A percentile compares a stretch with the other conserved stretches of the same genome.
Evolutionary conservation across 2,888 invertebrate genomes (phyloP).

Genomic region (Tipula vernalis): DNA sequence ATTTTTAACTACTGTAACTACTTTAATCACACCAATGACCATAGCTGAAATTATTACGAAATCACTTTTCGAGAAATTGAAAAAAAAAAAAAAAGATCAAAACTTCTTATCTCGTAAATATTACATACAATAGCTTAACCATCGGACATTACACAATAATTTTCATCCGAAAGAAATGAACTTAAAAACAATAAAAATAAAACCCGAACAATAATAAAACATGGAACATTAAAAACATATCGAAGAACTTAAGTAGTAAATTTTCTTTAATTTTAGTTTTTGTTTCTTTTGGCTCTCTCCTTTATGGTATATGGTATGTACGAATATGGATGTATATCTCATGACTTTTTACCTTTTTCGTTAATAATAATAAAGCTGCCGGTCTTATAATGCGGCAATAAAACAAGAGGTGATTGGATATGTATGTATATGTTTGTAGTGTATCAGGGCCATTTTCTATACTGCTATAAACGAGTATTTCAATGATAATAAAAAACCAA

Average conservation of each 20-base stretch:
- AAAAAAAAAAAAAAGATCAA: background rate
- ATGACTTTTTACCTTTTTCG: constrained; percentile 4
- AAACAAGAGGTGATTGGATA: background rate
- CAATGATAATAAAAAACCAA: background rate
- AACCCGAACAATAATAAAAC: background rate
- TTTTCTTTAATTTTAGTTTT: background rate
- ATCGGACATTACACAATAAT: background rate
- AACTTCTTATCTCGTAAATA: background rate
- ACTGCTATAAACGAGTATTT: background rate
- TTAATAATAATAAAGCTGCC: background rate
- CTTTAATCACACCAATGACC: background rate
- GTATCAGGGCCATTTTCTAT: background rate
- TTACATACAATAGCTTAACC: background rate
- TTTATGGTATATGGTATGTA: background rate
- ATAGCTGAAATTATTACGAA: background rate
- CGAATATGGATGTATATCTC: background rate
- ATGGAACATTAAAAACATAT: background rate
- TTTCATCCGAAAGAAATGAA: background rate
- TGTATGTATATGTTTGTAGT: background rate
- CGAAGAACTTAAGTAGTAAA: background rate
- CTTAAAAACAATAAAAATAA: background rate
- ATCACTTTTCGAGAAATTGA: background rate
- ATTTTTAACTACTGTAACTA: too few relatives aligned
- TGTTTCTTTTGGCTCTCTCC: background rate
- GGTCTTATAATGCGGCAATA: background rate